Evolutionary conservation across 2,113 vertebrate genomes (phyloP), one percentile per base, ranked within the genome.

Genomic region (Cochlearius cochlearius): DNA sequence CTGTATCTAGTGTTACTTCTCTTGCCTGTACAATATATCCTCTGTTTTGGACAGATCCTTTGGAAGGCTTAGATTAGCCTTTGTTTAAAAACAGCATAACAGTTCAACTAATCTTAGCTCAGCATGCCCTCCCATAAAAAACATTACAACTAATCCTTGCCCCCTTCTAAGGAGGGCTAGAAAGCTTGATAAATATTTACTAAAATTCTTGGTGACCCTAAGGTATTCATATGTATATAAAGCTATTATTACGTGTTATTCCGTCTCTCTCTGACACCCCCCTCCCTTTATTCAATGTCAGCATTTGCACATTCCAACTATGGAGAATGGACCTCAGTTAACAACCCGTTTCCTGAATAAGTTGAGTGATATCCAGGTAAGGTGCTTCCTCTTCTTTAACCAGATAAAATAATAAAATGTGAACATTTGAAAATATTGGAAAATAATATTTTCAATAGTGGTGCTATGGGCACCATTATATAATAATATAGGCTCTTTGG

Each of bases 311-410:
- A 98, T 99, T 77, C 99, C 99, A 59, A 98, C 97, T 21, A 98
- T 98, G 97, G 98, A 98, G 36, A 98, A 98, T 34, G 98, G 98
- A 62, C 97, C 98, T 41, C 97, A 97, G 87, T 36, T 99, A 91
- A 94, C 99, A 36, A 97, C 97, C 12, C 98, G 98, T 49, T 94
- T 99, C 78, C 94, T 98, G 73, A 98, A 98, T 34, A 98, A 98
- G 56, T 92, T 99, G 45, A 97, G 43, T n/a, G 98, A 99, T 85
- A 98, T 98, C 89, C 98, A 99, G 97, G 99, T 99, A 96, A 97
- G 97, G 6, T 25, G 13, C 55, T 94, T 64, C 12, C 36, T 87
- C 36, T 60, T 74, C 56, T 72, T 22, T 75, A 56, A 93, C 10
- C 18, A 69, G 34, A 34, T 71, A 52, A 85, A 71, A 52, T 55